phyloP scores from a whole-genome alignment of 23 tunicate genomes.

The Pegea sp. region DNA sequence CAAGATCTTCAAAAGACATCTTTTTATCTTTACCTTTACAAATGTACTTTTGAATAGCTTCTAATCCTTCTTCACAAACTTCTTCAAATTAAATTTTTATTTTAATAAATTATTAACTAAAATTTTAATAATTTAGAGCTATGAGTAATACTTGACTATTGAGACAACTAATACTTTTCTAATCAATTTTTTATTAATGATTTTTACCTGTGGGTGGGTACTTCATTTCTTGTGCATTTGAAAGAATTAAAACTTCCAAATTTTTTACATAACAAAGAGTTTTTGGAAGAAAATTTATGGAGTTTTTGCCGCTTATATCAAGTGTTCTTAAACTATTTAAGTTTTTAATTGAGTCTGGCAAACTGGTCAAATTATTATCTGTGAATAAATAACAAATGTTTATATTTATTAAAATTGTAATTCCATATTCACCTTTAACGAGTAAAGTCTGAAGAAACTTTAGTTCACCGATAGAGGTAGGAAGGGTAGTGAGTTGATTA shows the following conservation, averaged over 20 bases:
- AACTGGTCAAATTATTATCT: conserved; percentile 50
- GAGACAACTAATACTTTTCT: background rate
- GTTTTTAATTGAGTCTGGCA: conserved; percentile 25
- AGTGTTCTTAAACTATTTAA: conserved; percentile 35
- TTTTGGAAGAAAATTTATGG: conserved; percentile 55
- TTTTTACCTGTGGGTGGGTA: conserved; percentile 63
- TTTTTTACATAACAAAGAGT: conserved; percentile 60
- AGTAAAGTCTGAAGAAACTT: conserved; percentile 26
- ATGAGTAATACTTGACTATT: background rate
- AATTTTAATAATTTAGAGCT: background rate
- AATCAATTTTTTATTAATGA: background rate
- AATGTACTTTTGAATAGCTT: conserved; percentile 68
- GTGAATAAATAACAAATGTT: background rate
- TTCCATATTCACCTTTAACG: conserved; percentile 20
- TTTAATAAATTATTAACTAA: background rate
- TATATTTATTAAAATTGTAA: too few relatives aligned
- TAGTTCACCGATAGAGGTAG: conserved; percentile 30
- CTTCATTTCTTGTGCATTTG: conserved; percentile 50
- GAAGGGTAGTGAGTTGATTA: conserved; percentile 37
- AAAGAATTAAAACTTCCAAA: conserved; percentile 37
- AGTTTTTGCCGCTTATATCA: conserved; percentile 71
- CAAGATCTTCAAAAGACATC: background rate
- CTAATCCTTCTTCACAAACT: conserved; percentile 61
- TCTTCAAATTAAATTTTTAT: conserved; percentile 8
- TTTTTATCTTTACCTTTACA: conserved; percentile 44